A percentile compares a stretch with the other conserved stretches of the same genome.
These are phyloP conservation scores for Galeruca laticollis DNA, from an alignment of 2,888 invertebrate species.

Conservation along the genomic window DNA sequence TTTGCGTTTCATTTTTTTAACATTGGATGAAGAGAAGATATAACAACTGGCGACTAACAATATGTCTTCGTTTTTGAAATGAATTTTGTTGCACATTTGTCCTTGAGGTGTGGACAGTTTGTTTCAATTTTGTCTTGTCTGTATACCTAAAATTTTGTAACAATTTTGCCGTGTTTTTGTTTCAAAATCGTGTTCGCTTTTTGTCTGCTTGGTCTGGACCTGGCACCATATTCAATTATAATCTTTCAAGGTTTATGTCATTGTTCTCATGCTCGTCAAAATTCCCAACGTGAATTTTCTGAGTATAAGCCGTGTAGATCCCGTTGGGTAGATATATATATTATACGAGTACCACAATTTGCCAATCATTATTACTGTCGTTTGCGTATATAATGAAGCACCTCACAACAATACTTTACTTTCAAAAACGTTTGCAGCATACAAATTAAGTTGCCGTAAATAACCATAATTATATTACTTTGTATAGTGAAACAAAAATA, in stretches of 20 bases:
- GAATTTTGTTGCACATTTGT: no score
- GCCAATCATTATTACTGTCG: not conserved
- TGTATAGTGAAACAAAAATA: not conserved
- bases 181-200: no score
- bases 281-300: not conserved
- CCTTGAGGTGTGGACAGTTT: no score
- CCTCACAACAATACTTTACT: not conserved
- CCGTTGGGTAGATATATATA: not conserved
- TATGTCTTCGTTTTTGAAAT: no score
- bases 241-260: slow-evolving; percentile 1
- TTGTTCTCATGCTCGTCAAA: not conserved
- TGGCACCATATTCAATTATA: no score
- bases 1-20: no score
- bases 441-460: not conserved
- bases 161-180: no score
- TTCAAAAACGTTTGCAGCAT: not conserved
- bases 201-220: no score
- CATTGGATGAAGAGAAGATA: no score
- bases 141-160: no score
- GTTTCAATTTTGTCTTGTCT: no score
- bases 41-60: no score
- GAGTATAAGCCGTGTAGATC: not conserved
- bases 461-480: not conserved
- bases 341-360: not conserved
- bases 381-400: slow-evolving; percentile 4